A percentile compares a stretch with the other conserved stretches of the same genome.
phyloP scores from a whole-genome alignment of 2,797 vertebrate species.

The Clarias pachynema region DNA sequence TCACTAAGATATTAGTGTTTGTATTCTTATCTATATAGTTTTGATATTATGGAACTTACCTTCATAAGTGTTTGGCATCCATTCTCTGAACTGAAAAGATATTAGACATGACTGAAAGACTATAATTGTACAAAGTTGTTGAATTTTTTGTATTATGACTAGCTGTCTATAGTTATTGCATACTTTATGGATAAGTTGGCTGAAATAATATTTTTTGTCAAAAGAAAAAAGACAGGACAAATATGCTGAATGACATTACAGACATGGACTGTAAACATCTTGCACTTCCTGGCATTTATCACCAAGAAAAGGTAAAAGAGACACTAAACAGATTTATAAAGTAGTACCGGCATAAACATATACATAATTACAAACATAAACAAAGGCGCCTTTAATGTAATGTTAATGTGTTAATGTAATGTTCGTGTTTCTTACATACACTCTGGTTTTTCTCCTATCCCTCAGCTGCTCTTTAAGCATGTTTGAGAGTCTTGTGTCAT shows the following conservation, averaged over 20 bases:
- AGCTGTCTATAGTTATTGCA: neutral
- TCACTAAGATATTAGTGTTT: constrained; percentile 34
- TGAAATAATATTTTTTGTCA: neutral
- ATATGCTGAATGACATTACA: neutral
- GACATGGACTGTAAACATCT: neutral
- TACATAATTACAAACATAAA: neutral
- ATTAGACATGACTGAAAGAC: constrained; percentile 4
- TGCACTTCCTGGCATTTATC: neutral
- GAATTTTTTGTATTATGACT: neutral
- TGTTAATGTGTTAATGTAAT: neutral
- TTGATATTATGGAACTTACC: constrained; percentile 62
- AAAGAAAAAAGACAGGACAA: neutral
- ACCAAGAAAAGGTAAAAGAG: neutral
- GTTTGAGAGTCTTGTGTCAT: constrained; percentile 77
- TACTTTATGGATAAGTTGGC: neutral
- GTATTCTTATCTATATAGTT: constrained; percentile 37
- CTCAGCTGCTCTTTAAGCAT: constrained; percentile 82
- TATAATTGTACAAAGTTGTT: neutral
- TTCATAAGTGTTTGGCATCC: constrained; percentile 73
- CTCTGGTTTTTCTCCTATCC: constrained; percentile 77
- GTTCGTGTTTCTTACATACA: constrained; percentile 62
- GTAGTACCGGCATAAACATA: neutral
- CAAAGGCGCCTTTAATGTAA: neutral
- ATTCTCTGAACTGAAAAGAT: constrained; percentile 73
- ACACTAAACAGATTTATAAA: neutral